Base-by-base conservation (phyloP, 1,140 invertebrate species). In the Zaprionus ghesquierei region DNA sequence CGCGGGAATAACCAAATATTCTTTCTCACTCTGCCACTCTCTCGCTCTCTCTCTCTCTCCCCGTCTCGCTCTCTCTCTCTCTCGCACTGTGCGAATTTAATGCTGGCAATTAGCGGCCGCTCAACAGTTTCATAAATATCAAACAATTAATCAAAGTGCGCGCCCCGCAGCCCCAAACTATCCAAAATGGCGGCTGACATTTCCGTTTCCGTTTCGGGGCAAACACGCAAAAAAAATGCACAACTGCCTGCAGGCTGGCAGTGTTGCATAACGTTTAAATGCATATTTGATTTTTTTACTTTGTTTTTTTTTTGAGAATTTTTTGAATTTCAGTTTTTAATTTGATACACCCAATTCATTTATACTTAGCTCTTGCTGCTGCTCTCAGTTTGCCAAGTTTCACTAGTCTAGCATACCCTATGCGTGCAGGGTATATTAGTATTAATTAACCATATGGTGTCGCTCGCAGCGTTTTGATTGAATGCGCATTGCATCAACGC, bases 121-220 rank as follows among this genome's bases (percentile, higher is more conserved):
- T 63, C 65, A 69, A 69, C 65, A 63, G 44, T 56, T 69, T 62
- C 71, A 74, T 58, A 63, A 69, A 69, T 69, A 74, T 58, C 65
- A 74, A 71, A 69, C 70, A 69, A 68, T 73, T 72, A 72, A 72
- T 72, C 64, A 72, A 68, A 68, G 54, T 59, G 44, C 44, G 35
- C 20, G 22, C 50, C 13, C 35, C 35, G 8, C 5, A n/a, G n/a
- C n/a, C n/a, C n/a, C n/a, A n/a, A 38, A 62, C 55, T 31, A 51
- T 15, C 33, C 60, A 70, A 72, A 72, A 68, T 72, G 69, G 69
- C 63, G 55, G 41, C 69, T 44, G 55, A 54, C 55, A 68, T 72
- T 46, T 72, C 62, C 62, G 54, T 53, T 72, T 72, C 54, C 69
- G 63, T 20, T 41, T 41, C 5, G 27, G 9, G 35, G 35, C n/a